These are phyloP conservation scores for Furcula furcula DNA, from an alignment of 2,888 invertebrate genomes.

Conservation along the genomic window DNA sequence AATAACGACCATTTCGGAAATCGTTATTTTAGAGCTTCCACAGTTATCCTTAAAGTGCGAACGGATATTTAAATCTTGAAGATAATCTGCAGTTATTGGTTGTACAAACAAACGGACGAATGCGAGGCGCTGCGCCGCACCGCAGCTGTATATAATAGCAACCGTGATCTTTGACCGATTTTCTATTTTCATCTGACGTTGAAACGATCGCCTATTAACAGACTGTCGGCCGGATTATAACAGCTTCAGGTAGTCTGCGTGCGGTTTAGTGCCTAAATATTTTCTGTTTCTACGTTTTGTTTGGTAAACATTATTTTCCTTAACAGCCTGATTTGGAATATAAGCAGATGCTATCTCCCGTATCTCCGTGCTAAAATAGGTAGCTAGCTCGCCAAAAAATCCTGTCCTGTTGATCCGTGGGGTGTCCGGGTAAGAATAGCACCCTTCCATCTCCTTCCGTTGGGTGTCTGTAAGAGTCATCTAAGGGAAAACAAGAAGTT, in stretches of 20 bases:
- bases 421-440: no score
- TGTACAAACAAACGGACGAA: slow-evolving; percentile 19
- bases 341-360: no score
- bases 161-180: slow-evolving; percentile 48
- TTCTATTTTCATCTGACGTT: slow-evolving; percentile 40
- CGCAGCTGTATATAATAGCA: slow-evolving; percentile 12
- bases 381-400: no score
- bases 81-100: slow-evolving; percentile 13
- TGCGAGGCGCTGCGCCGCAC: slow-evolving; percentile 3
- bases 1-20: background rate
- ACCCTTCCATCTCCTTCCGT: no score
- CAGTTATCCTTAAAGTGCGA: background rate
- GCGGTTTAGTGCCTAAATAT: slow-evolving; percentile 18
- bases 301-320: background rate
- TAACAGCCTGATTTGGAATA: no score
- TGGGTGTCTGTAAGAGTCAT: no score
- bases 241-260: slow-evolving; percentile 15
- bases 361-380: no score
- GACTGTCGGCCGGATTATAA: slow-evolving; percentile 24
- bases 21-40: background rate
- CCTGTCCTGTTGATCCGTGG: no score
- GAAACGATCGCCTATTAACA: slow-evolving; percentile 26
- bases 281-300: background rate
- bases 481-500: no score
- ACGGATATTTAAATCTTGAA: slow-evolving; percentile 17